Base-by-base conservation (phyloP, 2,797 vertebrate species). In the Sebastes taczanowskii region DNA sequence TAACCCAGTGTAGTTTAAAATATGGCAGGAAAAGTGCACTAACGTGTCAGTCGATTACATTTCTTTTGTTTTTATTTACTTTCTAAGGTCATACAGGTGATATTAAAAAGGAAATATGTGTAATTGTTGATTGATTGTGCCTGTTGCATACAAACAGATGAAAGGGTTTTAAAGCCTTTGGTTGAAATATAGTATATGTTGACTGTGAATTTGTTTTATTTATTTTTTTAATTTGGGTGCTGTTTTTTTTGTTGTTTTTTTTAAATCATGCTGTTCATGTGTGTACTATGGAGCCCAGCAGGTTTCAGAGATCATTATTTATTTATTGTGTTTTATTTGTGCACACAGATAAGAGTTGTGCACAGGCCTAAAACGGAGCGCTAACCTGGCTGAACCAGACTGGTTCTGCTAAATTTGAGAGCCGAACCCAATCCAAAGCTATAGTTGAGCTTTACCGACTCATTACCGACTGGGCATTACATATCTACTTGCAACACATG, bases 1-100 rank as follows among this genome's bases (percentile, higher is more conserved):
- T 53, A 56, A 64, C 23, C 61, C 35, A 6, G 66, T 25, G 18
- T 78, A 62, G 70, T 66, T 84, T n/a, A 20, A 60, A 55, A 73
- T 23, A 16, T 56, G 66, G 34, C 53, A 30, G 75, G 72, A 74
- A 65, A 73, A 18, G 29, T 83, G 75, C 82, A 81, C 83, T 81
- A 62, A 85, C 35, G 34, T 71, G 63, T 80, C 20, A 10, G 49
- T 11, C 32, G 3, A 70, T 62, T 18, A 10, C 23, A 38, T 56
- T 67, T 23, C 1, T 25, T 55, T 16, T 29, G 10, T 46, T 64
- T 70, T 64, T 34, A 14, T 38, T 80, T 71, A 52, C 3, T 60
- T 78, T 49, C 32, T 46, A 80, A 55, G 23, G 61, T 38, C 16
- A 70, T 1, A 64, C 49, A 25, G n/a, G 25, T 62, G 32, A 74